Evolutionary conservation across 2,797 vertebrate species (phyloP), one percentile per base, ranked within the genome.

Genomic region (Ctenopoma kingsleyae): DNA sequence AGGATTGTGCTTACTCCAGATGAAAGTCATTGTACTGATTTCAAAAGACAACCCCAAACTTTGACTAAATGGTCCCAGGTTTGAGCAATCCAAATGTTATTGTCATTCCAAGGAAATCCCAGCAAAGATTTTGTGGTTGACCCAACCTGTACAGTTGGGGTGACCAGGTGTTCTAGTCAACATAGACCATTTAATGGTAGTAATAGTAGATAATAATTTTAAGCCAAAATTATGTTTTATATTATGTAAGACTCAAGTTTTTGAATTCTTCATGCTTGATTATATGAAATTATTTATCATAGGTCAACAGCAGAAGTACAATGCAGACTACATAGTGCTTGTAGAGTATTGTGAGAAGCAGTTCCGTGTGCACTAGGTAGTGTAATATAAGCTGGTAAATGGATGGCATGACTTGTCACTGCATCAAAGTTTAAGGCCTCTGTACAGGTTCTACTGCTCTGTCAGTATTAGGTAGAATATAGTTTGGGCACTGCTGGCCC

Each of bases 201-300:
- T 61, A 7, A 59, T 48, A 22, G 62, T 75, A 76, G 0, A 40
- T 40, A 6, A 40, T 8, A 25, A 66, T 80, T 74, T 65, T 9
- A 84, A 81, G 59, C 67, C 78, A 85, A 82, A 74, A 70, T 78
- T 13, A 4, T 19, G 53, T 72, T 81, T 71, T 69, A 41, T 75
- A 55, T 66, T 27, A 35, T 25, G 43, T 74, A 62, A 76, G 72
- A 68, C 83, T 89, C 71, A 69, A 74, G 2, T 65, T 86, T 76
- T 73, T 80, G 9, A 89, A 80, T 90, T 85, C 76, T 73, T 85
- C 36, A 50, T 79, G 87, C 82, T 90, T 87, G 79, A 87, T 87
- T 58, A 81, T 58, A 38, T 63, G 40, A n/a, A 58, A 43, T 69
- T 32, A 70, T 77, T 68, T 43, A 60, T 49, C 5, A 32, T 77